These are phyloP conservation scores for Diachrysia chrysitis DNA, from an alignment of 2,888 invertebrate species.

Conservation along the genomic window DNA sequence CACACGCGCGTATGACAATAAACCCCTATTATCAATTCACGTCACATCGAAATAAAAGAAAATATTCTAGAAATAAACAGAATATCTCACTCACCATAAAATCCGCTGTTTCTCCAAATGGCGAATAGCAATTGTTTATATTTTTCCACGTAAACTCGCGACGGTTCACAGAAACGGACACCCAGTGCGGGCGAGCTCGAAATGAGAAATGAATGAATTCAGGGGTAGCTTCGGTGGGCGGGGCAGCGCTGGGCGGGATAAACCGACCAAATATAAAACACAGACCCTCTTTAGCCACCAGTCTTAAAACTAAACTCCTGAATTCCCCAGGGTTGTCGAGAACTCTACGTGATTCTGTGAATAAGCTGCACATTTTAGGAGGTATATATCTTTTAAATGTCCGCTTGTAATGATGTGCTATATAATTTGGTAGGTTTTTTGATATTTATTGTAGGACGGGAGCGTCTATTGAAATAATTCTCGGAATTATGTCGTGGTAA, in stretches of 20 bases:
- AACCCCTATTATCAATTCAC: background rate
- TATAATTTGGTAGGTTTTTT: constrained; percentile 54
- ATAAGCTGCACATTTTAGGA: constrained; percentile 48
- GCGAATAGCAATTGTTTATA: constrained; percentile 72
- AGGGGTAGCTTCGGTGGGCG: constrained; percentile 81
- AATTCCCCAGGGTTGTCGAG: constrained; percentile 70
- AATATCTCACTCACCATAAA: constrained; percentile 46
- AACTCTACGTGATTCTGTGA: constrained; percentile 72
- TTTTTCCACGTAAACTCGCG: constrained; percentile 70
- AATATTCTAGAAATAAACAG: background rate
- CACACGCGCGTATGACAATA: constrained; percentile 35
- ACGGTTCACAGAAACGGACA: constrained; percentile 61
- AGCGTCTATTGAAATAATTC: constrained; percentile 64
- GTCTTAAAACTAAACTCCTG: constrained; percentile 42
- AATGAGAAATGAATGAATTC: constrained; percentile 81
- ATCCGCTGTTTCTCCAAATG: constrained; percentile 39
- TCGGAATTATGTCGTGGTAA: constrained; percentile 60
- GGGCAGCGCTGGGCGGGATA: constrained; percentile 69
- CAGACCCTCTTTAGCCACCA: constrained; percentile 26
- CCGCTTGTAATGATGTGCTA: constrained; percentile 33
- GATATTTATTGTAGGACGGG: constrained; percentile 60
- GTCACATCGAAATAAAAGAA: background rate
- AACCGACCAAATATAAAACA: constrained; percentile 67
- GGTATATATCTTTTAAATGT: constrained; percentile 22
- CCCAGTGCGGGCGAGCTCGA: constrained; percentile 67